These are phyloP conservation scores for Rattus norvegicus DNA, from an alignment of 2,113 vertebrate species.

Conservation along the genomic window DNA sequence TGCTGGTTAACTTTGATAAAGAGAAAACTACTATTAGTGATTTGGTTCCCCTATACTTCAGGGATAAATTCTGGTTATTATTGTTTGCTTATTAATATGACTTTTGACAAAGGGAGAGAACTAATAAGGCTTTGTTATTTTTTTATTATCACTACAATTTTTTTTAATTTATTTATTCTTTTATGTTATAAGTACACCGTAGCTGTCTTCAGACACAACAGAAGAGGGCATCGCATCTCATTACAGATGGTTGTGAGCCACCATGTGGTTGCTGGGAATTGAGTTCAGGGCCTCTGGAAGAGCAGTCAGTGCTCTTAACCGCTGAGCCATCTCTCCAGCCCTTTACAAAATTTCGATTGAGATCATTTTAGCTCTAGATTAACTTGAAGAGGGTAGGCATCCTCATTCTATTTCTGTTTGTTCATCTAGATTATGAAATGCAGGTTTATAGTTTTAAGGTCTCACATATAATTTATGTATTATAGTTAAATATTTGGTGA, in stretches of 20 bases:
- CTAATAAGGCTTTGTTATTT: background rate
- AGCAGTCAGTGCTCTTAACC: too few species aligned
- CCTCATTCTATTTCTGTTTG: background rate
- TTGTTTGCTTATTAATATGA: background rate
- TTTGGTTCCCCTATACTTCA: background rate
- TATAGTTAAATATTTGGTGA: background rate
- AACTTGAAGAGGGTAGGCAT: background rate
- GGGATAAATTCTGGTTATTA: conserved; percentile 25
- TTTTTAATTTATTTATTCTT: too few species aligned
- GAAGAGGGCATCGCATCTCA: too few species aligned
- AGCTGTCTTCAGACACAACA: too few species aligned
- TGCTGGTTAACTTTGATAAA: background rate
- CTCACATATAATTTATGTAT: background rate
- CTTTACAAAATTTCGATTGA: background rate
- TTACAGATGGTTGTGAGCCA: too few species aligned
- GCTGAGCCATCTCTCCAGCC: too few species aligned
- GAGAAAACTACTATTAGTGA: background rate
- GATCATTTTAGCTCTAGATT: background rate
- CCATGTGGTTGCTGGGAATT: too few species aligned
- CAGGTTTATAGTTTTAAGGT: background rate
- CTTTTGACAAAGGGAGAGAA: background rate
- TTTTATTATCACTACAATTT: background rate
- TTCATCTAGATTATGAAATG: background rate
- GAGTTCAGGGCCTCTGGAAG: too few species aligned
- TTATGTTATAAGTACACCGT: too few species aligned